A percentile compares a stretch with the other conserved stretches of the same genome.
These are phyloP conservation scores for Mesochorus sp. DNA, from an alignment of 2,888 invertebrate genomes.

Conservation along the genomic window DNA sequence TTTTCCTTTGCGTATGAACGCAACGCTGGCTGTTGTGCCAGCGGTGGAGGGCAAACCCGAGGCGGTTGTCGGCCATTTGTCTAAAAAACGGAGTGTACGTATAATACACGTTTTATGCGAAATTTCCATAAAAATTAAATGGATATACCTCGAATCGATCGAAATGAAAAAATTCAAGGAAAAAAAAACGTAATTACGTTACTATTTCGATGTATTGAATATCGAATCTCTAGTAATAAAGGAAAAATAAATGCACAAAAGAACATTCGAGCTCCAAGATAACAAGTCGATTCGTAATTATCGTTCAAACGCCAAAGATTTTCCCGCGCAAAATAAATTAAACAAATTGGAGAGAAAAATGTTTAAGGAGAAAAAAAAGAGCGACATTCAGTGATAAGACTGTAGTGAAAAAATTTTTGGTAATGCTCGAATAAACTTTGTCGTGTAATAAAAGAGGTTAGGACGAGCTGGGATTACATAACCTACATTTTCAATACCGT, in stretches of 20 bases:
- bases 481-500: slow-evolving; percentile 76
- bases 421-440: too few relatives aligned
- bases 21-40: slow-evolving; percentile 98
- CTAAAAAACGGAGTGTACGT: slow-evolving; percentile 81
- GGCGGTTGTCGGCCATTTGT: slow-evolving; percentile 98
- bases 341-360: not conserved
- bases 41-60: slow-evolving; percentile 98
- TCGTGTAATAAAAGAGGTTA: slow-evolving; percentile 62
- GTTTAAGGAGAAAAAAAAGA: slow-evolving; percentile 8
- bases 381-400: not conserved
- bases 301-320: too few relatives aligned
- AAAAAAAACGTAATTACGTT: not conserved
- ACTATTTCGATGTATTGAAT: not conserved
- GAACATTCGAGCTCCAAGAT: too few relatives aligned
- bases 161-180: not conserved
- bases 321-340: too few relatives aligned
- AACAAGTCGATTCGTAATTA: too few relatives aligned
- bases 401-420: slow-evolving; percentile 1
- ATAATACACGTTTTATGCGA: too few relatives aligned
- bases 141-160: too few relatives aligned
- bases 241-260: too few relatives aligned
- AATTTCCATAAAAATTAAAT: too few relatives aligned
- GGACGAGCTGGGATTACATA: slow-evolving; percentile 74
- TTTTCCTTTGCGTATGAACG: slow-evolving; percentile 96
- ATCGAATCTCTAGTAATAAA: too few relatives aligned